Percentiles rank a stretch among this genome's conserved stretches.
Conservation (phyloP, 92 coral and sea anemone genomes). For the Porites cylindrica region DNA sequence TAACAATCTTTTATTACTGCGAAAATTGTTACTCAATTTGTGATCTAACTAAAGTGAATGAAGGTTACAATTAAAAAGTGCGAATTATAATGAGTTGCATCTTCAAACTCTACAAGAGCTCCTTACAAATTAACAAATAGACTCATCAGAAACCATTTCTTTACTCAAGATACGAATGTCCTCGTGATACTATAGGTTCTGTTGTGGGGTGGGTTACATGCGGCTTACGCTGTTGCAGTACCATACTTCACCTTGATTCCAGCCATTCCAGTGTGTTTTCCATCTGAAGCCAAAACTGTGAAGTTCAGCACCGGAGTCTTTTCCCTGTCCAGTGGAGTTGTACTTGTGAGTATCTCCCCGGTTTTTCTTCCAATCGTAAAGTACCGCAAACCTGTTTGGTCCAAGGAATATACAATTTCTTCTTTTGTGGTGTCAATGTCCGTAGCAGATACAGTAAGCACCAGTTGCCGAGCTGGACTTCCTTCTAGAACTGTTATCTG, state of each 20-base stretch:
- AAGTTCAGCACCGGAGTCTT: constrained; percentile 69
- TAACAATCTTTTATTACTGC: too few relatives aligned
- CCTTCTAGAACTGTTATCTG: constrained; percentile 72
- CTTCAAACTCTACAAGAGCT: too few relatives aligned
- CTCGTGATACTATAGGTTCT: too few relatives aligned
- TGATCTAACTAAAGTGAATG: too few relatives aligned
- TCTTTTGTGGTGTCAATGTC: constrained; percentile 73
- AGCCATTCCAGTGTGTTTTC: constrained; percentile 64
- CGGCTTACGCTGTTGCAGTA: not conserved
- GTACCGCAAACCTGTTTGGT: constrained; percentile 57
- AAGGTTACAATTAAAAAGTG: too few relatives aligned
- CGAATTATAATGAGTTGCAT: too few relatives aligned
- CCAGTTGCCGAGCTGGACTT: constrained; percentile 55
- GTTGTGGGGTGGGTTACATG: not conserved
- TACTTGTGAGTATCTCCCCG: constrained; percentile 74
- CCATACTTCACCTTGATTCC: constrained; percentile 71
- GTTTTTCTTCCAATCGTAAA: constrained; percentile 76
- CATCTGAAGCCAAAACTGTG: constrained; percentile 78
- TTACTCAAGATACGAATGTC: too few relatives aligned
- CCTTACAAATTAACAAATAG: too few relatives aligned
- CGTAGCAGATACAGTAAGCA: constrained; percentile 70
- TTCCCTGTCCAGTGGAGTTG: constrained; percentile 79
- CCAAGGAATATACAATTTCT: constrained; percentile 71
- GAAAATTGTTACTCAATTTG: too few relatives aligned
- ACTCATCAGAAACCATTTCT: too few relatives aligned